Evolutionary conservation across 2,888 invertebrate species (phyloP).

Genomic region (Bugula neritina): DNA sequence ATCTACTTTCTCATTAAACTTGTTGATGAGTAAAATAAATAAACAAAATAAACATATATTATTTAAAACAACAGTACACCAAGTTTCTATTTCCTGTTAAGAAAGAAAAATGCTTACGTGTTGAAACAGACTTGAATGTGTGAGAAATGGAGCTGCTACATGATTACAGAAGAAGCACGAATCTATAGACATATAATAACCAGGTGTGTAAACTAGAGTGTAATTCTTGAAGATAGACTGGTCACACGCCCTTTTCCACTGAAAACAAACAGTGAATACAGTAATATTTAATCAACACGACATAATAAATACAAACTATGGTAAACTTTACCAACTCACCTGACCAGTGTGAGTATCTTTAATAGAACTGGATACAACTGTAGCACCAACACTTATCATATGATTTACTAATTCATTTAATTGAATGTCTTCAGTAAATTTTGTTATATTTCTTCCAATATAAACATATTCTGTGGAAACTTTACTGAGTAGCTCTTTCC

Average conservation of each 20-base stretch:
- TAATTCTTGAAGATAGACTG: slow-evolving; percentile 9
- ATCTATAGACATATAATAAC: neutral
- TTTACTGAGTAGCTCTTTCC: neutral
- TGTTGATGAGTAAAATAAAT: too few species aligned
- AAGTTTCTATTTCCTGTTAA: too few species aligned
- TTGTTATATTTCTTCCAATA: neutral
- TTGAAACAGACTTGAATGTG: neutral
- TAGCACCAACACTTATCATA: neutral
- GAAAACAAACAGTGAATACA: too few species aligned
- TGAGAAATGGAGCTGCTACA: slow-evolving; percentile 3
- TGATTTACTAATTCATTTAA: neutral
- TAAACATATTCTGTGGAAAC: slow-evolving; percentile 10
- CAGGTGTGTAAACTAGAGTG: neutral
- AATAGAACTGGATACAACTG: slow-evolving; percentile 5
- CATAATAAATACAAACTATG: too few species aligned
- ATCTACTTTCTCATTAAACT: too few species aligned
- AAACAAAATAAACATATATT: too few species aligned
- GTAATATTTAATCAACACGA: too few species aligned
- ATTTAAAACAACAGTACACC: too few species aligned
- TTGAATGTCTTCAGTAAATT: neutral
- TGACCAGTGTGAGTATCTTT: neutral
- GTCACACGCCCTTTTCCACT: neutral
- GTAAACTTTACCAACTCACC: too few species aligned
- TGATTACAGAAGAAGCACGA: slow-evolving; percentile 7
- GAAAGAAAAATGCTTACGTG: neutral